Evolutionary conservation across 2,797 vertebrate genomes (phyloP).

Genomic region (Poeciliopsis gracilis): DNA sequence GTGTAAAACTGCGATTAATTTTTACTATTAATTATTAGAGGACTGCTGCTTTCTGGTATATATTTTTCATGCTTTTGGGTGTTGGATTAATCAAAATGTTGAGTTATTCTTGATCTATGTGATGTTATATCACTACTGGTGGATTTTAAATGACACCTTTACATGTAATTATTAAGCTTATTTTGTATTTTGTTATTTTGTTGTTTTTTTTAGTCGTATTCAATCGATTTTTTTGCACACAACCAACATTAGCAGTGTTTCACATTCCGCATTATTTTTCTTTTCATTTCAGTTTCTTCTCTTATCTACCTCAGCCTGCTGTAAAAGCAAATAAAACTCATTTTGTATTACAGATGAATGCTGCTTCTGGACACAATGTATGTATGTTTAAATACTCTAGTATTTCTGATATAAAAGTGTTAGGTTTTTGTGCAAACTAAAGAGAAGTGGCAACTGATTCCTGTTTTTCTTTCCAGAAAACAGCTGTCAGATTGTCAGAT

Average conservation of each 20-base stretch:
- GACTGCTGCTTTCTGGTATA: neutral
- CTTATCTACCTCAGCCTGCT: conserved; percentile 17
- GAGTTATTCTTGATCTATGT: neutral
- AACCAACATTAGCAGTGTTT: neutral
- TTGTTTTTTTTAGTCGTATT: neutral
- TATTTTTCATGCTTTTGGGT: neutral
- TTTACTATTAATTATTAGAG: neutral
- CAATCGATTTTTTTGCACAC: neutral
- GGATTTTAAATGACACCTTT: neutral
- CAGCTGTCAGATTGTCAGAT: neutral
- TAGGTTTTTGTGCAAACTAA: neutral
- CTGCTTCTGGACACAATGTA: neutral
- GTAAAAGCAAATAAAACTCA: neutral
- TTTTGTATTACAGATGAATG: conserved; percentile 2
- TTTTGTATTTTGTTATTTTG: neutral
- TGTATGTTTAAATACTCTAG: neutral
- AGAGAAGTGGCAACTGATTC: neutral
- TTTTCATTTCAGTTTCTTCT: neutral
- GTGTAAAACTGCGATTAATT: neutral
- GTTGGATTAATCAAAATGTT: neutral
- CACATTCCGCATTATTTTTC: neutral
- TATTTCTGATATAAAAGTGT: neutral
- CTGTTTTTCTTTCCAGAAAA: neutral
- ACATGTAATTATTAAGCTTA: neutral
- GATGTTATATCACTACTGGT: neutral